These are phyloP conservation scores for Hepsetus odoe DNA, from an alignment of 2,113 vertebrate species.

Conservation along the genomic window DNA sequence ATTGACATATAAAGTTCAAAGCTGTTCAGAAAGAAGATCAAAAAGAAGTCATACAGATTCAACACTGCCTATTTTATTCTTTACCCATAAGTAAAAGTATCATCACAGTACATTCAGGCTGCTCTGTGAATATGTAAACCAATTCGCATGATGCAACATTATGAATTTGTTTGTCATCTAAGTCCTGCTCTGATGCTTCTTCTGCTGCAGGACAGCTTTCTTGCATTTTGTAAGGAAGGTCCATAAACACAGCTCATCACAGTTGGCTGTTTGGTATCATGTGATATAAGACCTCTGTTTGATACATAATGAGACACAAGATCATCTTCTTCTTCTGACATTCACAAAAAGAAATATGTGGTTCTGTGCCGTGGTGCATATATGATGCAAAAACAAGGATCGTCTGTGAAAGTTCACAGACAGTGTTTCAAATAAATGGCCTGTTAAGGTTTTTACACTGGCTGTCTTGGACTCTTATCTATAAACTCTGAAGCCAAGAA, in stretches of 20 bases:
- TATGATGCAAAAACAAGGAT: background rate
- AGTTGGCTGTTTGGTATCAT: conserved; percentile 15
- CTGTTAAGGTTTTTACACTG: conserved; percentile 19
- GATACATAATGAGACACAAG: conserved; percentile 19
- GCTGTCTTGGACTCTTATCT: conserved; percentile 17
- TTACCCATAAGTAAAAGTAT: background rate
- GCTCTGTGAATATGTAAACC: background rate
- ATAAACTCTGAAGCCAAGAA: conserved; percentile 12
- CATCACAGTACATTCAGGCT: background rate
- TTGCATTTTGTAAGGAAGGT: background rate
- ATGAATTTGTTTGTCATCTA: background rate
- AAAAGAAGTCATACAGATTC: too few species aligned
- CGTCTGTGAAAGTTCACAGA: background rate
- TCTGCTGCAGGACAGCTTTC: background rate
- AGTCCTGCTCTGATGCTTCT: background rate
- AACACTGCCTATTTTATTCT: background rate
- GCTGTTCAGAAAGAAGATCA: too few species aligned
- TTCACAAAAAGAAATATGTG: conserved; percentile 4
- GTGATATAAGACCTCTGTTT: conserved; percentile 17
- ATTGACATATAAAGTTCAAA: background rate
- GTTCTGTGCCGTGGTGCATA: background rate
- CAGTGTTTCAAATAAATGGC: conserved; percentile 18
- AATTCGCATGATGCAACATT: background rate
- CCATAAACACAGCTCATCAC: background rate
- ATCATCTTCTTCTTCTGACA: conserved; percentile 7